Percentiles rank a stretch among this genome's conserved stretches.
Conservation (phyloP, 2,113 vertebrate species). For the Rhinopithecus roxellana region DNA sequence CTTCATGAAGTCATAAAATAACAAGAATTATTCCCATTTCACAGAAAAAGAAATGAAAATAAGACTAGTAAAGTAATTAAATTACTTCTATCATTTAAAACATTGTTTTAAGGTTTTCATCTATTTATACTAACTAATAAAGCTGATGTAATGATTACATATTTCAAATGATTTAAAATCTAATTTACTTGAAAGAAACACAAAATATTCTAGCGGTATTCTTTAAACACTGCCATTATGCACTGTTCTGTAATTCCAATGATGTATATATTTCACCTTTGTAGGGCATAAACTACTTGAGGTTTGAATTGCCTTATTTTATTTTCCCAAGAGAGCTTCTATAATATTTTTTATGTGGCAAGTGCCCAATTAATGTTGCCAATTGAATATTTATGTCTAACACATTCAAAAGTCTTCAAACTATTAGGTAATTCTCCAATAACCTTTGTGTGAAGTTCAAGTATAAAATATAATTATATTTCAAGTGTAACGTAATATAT, state of each 20-base stretch:
- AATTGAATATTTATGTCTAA: neutral
- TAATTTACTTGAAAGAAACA: neutral
- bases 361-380: neutral
- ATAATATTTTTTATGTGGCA: neutral
- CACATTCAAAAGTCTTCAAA: neutral
- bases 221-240: neutral
- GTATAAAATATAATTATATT: neutral
- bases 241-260: neutral
- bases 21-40: neutral
- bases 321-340: neutral
- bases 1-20: neutral
- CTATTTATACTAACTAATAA: neutral
- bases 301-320: neutral
- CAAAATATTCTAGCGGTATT: neutral
- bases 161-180: neutral
- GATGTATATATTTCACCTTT: neutral
- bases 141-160: neutral
- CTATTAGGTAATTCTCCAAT: neutral
- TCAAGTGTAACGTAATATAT: neutral
- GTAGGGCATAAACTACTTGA: neutral
- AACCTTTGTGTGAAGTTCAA: neutral
- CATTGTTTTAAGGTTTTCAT: conserved; percentile 1
- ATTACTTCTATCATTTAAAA: neutral
- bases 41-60: neutral
- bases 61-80: neutral